These are phyloP conservation scores for Ceyx melanurus DNA, from an alignment of 2,113 vertebrate genomes.

Conservation along the genomic window DNA sequence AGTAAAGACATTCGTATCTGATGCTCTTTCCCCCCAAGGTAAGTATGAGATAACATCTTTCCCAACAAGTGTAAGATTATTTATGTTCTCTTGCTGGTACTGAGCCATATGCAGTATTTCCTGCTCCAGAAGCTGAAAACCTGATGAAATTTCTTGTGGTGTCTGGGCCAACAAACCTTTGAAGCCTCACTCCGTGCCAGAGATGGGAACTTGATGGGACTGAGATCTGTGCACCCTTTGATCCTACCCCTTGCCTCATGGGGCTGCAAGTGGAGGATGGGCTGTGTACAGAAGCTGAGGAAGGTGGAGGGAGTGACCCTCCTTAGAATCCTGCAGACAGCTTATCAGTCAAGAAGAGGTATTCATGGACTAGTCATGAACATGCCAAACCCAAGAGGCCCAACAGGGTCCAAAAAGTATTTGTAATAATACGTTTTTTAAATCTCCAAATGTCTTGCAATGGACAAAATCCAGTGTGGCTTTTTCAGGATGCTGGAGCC, in stretches of 20 bases:
- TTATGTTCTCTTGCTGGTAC: neutral
- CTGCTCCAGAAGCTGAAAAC: neutral
- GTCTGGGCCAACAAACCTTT: neutral
- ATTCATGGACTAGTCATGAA: neutral
- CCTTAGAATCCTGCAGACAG: neutral
- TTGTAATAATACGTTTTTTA: neutral
- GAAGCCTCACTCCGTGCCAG: neutral
- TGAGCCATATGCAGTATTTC: neutral
- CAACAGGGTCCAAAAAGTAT: neutral
- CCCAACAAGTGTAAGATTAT: neutral
- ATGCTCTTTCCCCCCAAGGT: neutral
- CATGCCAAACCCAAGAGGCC: neutral
- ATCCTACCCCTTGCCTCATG: fast-evolving
- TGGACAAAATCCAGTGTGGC: neutral
- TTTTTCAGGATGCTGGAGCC: neutral
- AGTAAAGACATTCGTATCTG: neutral
- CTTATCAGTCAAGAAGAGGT: neutral
- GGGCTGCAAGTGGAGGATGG: neutral
- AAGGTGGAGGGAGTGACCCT: neutral
- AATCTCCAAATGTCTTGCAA: neutral
- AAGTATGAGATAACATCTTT: neutral
- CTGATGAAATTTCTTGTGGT: neutral
- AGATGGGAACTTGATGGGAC: neutral
- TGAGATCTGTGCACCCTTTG: neutral
- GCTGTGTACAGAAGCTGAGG: neutral